Base-by-base conservation (phyloP, 37 sponge, comb jelly and placozoan species). In the Spongilla lacustris region DNA sequence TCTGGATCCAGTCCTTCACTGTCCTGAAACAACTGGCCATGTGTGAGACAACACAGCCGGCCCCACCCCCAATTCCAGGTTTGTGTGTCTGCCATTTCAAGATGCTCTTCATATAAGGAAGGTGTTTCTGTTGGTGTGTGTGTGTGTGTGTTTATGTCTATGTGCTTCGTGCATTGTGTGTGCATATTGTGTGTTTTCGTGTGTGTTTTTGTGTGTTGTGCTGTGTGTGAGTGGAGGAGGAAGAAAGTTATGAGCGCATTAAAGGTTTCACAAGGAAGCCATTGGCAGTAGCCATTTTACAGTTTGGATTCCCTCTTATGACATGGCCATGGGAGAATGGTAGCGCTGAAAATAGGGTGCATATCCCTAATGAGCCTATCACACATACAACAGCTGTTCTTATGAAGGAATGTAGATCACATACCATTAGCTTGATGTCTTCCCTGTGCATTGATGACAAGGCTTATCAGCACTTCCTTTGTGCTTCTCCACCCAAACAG, bases 1-100 rank as follows among this genome's bases (percentile, higher is more conserved):
- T 86, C 26, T 93, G 94, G 94, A 91, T 83, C 14, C 82, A 86
- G 17, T 77, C 91, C 25, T 86, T 91, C 68, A 73, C 68, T 24
- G 69, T 86, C 29, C 82, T 91, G 36, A 91, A 86, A 69, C 74
- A 76, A 72, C 41, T 91, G 71, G 88, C 88, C 26, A 77, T 50
- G 17, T 58, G 50, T 50, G 67, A 50, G 9, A 32, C 84, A 14
- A n/a, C 73, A 67, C 69, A 80, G 30, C 71, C 77, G 19, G 33
- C 75, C 26, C 29, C 74, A 48, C 35, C 25, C 28, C 85, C 83
- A 6, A 36, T 83, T 19, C 22, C 83, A 78, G 84, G 89, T 89
- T 50, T 66, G 29, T 58, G 19, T 58, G 58, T 58, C 58, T 58
- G 11, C 11, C 58, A 58, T 17, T 58, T 58, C 58, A 41, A 41